phyloP scores from a whole-genome alignment of 1,140 invertebrate species.

The Saccostrea echinata region DNA sequence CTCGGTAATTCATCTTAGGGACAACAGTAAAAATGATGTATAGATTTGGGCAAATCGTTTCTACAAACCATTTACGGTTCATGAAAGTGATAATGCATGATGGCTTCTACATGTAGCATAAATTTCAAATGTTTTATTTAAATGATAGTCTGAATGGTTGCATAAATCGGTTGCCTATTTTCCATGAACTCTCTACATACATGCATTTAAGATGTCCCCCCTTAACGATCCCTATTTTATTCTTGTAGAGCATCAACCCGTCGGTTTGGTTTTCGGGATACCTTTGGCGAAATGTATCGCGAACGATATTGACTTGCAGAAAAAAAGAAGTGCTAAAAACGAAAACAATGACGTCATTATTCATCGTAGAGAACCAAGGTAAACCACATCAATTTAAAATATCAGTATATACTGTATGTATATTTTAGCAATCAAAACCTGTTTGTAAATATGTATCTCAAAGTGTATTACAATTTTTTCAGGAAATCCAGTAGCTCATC shows the following conservation, averaged over 20 bases:
- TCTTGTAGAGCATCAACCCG: slow-evolving; percentile 54
- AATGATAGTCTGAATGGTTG: too few relatives aligned
- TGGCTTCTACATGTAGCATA: too few relatives aligned
- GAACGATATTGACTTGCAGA: slow-evolving; percentile 86
- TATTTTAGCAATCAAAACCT: too few relatives aligned
- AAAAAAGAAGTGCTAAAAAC: slow-evolving; percentile 62
- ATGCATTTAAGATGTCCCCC: too few relatives aligned
- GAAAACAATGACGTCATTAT: slow-evolving; percentile 65
- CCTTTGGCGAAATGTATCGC: slow-evolving; percentile 89
- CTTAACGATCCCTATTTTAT: not conserved
- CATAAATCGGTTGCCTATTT: too few relatives aligned
- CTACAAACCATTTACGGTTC: too few relatives aligned
- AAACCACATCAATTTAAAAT: not conserved
- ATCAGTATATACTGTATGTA: not conserved
- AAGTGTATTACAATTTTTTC: slow-evolving; percentile 33
- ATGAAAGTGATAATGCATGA: too few relatives aligned
- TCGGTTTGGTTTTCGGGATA: slow-evolving; percentile 89
- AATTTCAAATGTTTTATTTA: too few relatives aligned
- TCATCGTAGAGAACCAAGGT: slow-evolving; percentile 58
- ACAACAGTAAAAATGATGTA: too few relatives aligned
- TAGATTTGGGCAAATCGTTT: too few relatives aligned
- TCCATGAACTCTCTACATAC: too few relatives aligned
- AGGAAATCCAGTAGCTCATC: slow-evolving; percentile 78
- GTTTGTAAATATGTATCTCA: not conserved
- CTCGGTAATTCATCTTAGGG: too few relatives aligned